These are phyloP conservation scores for Chironex yamaguchii DNA, from an alignment of 30 jellyfish, hydroid and myxozoan genomes.

Conservation along the genomic window DNA sequence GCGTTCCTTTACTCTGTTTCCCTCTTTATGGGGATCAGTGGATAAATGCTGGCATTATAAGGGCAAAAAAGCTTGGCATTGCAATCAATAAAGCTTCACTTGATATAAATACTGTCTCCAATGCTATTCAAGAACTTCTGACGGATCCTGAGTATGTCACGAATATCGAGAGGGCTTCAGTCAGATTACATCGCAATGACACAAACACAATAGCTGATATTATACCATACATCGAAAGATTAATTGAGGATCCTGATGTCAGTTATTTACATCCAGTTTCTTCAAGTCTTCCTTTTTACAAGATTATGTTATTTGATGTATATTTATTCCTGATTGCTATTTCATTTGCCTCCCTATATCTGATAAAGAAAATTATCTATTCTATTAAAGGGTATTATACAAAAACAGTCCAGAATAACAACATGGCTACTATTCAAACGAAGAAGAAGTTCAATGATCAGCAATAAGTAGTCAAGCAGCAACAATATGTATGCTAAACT, in stretches of 20 bases:
- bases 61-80: constrained; percentile 58
- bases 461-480: too few relatives aligned
- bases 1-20: constrained; percentile 55
- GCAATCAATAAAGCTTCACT: constrained; percentile 12
- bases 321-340: too few relatives aligned
- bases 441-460: too few relatives aligned
- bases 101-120: too few relatives aligned
- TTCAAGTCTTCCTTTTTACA: neutral
- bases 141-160: neutral
- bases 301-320: neutral
- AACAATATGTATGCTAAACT: too few relatives aligned
- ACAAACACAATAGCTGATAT: neutral
- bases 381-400: too few relatives aligned
- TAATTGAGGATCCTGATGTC: neutral
- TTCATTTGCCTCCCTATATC: too few relatives aligned
- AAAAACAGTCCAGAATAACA: too few relatives aligned
- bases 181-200: neutral
- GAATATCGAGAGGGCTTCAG: neutral
- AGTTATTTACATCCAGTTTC: neutral
- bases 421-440: too few relatives aligned
- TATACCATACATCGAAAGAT: neutral
- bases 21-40: constrained; percentile 84
- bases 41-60: constrained; percentile 70
- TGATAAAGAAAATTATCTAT: too few relatives aligned
- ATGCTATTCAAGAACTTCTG: neutral